These are phyloP conservation scores for Epinephelus fuscoguttatus DNA, from an alignment of 2,113 vertebrate species.

Conservation along the genomic window DNA sequence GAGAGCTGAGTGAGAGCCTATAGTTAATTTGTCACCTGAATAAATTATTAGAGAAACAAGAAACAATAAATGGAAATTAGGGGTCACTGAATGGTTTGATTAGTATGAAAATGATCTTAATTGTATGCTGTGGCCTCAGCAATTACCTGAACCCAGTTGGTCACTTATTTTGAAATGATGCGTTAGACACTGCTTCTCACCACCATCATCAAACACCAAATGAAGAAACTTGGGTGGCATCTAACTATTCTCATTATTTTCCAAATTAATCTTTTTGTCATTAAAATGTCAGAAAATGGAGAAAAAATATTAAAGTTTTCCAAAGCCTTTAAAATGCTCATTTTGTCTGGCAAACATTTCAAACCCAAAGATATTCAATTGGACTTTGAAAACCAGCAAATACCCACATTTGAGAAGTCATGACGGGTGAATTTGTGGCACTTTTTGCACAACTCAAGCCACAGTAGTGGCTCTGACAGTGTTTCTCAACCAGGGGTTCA, in stretches of 20 bases:
- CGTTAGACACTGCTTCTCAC: neutral
- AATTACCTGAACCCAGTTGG: neutral
- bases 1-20: neutral
- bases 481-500: too few species aligned
- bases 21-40: neutral
- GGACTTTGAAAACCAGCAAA: neutral
- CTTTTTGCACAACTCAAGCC: neutral
- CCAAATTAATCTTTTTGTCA: neutral
- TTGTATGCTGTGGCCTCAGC: neutral
- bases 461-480: too few species aligned
- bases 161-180: neutral
- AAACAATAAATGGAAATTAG: neutral
- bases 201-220: neutral
- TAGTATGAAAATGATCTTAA: conserved; percentile 18
- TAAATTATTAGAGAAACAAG: neutral
- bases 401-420: neutral
- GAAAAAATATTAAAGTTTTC: neutral
- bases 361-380: neutral
- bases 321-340: neutral
- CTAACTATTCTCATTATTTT: neutral
- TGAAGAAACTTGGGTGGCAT: neutral
- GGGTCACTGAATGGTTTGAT: neutral
- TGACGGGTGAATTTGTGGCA: neutral
- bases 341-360: neutral
- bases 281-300: neutral